phyloP scores from a whole-genome alignment of 2,888 invertebrate genomes.

The Eilema caniola region DNA sequence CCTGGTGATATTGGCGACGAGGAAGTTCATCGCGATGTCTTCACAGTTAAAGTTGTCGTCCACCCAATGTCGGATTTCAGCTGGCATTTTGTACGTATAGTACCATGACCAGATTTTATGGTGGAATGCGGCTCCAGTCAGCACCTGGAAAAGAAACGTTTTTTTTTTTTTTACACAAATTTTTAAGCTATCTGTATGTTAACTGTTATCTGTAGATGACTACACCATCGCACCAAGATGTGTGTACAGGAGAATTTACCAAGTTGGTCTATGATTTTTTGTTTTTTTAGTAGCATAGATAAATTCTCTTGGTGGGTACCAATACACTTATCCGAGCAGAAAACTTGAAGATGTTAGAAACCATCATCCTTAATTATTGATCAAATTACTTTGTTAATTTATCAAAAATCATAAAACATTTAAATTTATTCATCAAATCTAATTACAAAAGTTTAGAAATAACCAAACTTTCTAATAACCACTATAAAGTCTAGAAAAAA shows the following conservation, averaged over 20 bases:
- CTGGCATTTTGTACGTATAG: slow-evolving; percentile 96
- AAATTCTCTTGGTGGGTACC: too few species aligned
- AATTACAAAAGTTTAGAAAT: too few species aligned
- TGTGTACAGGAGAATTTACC: too few species aligned
- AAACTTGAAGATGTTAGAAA: too few species aligned
- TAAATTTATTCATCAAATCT: neutral
- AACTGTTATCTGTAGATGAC: too few species aligned
- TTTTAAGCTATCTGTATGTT: too few species aligned
- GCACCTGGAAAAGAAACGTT: slow-evolving; percentile 75
- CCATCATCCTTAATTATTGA: too few species aligned
- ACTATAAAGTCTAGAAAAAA: neutral
- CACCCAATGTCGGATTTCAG: slow-evolving; percentile 94
- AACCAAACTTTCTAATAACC: neutral
- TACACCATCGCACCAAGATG: too few species aligned
- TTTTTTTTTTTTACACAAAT: too few species aligned
- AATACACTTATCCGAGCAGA: too few species aligned
- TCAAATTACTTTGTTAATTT: neutral
- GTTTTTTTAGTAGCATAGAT: too few species aligned
- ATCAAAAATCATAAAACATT: neutral
- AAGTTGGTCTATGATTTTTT: too few species aligned
- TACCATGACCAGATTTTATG: slow-evolving; percentile 98
- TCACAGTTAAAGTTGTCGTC: slow-evolving; percentile 99
- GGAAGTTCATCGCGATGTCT: slow-evolving; percentile 99
- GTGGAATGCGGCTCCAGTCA: slow-evolving; percentile 98
- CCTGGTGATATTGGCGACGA: slow-evolving; percentile 96